Conservation (phyloP, 2,113 vertebrate genomes). For the Arenaria interpres region DNA sequence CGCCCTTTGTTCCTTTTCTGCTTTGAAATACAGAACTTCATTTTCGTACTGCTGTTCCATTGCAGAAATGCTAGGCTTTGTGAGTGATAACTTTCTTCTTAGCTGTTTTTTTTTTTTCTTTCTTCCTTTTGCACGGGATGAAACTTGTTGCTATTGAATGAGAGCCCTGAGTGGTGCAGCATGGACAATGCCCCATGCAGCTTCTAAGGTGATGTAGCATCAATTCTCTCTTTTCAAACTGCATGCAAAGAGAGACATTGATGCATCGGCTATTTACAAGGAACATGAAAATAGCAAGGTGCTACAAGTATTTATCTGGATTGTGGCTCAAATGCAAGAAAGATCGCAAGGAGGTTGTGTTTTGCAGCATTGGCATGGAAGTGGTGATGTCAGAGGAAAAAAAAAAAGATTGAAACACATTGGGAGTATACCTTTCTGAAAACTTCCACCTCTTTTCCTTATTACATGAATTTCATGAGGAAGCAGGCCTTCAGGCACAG, state of each 20-base stretch:
- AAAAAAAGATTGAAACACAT: background rate
- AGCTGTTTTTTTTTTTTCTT: background rate
- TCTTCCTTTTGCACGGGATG: background rate
- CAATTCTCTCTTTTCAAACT: background rate
- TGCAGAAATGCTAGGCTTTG: background rate
- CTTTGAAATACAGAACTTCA: background rate
- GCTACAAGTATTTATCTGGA: background rate
- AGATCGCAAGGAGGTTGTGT: background rate
- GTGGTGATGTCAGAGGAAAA: background rate
- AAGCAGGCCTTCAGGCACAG: background rate
- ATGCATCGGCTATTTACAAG: constrained; percentile 1
- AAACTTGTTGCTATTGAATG: background rate
- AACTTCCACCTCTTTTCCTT: background rate
- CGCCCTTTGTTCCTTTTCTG: background rate
- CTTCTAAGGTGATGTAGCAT: background rate
- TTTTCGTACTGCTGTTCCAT: background rate
- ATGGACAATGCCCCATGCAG: background rate
- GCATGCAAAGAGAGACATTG: background rate
- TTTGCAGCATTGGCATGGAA: background rate
- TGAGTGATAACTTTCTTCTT: background rate
- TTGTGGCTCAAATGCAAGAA: background rate
- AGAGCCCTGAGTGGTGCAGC: background rate
- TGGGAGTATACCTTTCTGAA: background rate
- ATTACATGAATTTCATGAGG: background rate
- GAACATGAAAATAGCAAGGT: background rate